These are phyloP conservation scores for Brachyalestes nurse DNA, from an alignment of 2,797 vertebrate species.

Conservation along the genomic window DNA sequence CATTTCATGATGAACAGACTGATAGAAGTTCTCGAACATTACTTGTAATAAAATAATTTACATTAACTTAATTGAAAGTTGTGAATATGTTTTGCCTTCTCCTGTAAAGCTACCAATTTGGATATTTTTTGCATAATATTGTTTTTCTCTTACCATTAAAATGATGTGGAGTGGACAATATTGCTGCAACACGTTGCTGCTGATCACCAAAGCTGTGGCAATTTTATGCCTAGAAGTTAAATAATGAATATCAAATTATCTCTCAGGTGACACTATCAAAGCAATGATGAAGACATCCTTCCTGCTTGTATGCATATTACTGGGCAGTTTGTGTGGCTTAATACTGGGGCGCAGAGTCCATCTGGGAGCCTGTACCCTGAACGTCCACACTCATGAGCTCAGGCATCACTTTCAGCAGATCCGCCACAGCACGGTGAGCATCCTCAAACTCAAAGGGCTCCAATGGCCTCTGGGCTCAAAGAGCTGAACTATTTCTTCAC, in stretches of 20 bases:
- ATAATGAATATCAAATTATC: background rate
- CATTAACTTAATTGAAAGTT: too few species aligned
- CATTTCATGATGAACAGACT: too few species aligned
- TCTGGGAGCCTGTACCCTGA: slow-evolving; percentile 72
- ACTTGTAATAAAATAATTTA: background rate
- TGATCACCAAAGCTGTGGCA: background rate
- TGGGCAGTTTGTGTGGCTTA: slow-evolving; percentile 53
- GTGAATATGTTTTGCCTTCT: too few species aligned
- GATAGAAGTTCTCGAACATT: background rate
- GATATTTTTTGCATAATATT: too few species aligned
- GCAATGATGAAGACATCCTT: slow-evolving; percentile 46
- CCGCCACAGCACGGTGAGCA: slow-evolving; percentile 69
- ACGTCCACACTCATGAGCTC: slow-evolving; percentile 75
- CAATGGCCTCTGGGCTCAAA: too few species aligned
- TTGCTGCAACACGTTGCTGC: background rate
- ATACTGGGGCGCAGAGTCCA: slow-evolving; percentile 60
- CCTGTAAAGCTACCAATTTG: too few species aligned
- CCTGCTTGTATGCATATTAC: slow-evolving; percentile 16
- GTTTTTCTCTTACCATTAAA: too few species aligned
- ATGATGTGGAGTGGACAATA: too few species aligned
- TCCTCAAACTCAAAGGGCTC: too few species aligned
- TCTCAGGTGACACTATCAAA: slow-evolving; percentile 14
- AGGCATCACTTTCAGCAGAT: slow-evolving; percentile 71
- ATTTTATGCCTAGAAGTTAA: background rate
- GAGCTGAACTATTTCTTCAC: too few species aligned